Evolutionary conservation across 2,113 vertebrate species (phyloP).

Genomic region (Tragelaphus buxtoni): DNA sequence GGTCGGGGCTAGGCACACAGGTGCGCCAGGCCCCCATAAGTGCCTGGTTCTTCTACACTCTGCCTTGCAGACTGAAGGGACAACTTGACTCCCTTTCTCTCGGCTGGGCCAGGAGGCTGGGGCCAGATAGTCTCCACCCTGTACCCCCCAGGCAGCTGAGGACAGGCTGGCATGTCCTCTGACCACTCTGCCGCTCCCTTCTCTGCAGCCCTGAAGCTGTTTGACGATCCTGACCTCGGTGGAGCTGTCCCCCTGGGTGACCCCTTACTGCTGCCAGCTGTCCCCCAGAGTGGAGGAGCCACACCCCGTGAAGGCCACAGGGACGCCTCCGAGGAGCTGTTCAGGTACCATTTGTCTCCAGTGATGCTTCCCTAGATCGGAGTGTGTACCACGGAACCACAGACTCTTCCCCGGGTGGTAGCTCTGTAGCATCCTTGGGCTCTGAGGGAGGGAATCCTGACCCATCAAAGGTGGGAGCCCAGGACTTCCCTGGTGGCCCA

Average conservation of each 20-base stretch:
- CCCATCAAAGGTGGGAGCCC: neutral
- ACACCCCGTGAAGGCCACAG: neutral
- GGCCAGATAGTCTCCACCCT: no score
- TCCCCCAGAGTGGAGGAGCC: conserved; percentile 28
- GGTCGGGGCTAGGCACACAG: neutral
- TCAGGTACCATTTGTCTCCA: conserved; percentile 76
- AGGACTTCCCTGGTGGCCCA: neutral
- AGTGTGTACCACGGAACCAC: neutral
- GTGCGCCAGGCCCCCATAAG: accelerated
- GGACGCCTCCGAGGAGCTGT: conserved; percentile 73
- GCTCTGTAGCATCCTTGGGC: neutral
- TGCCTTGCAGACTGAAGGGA: neutral
- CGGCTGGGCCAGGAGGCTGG: neutral
- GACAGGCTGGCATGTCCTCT: neutral
- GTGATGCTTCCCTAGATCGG: accelerated
- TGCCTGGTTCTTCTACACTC: no score
- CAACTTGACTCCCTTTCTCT: accelerated
- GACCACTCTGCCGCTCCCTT: neutral
- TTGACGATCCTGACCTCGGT: conserved; percentile 86
- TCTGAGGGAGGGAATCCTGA: neutral
- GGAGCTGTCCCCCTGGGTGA: conserved; percentile 80
- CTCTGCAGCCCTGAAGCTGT: conserved; percentile 81
- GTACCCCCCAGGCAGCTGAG: neutral
- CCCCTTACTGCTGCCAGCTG: conserved; percentile 80
- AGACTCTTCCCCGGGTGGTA: accelerated